Conservation (phyloP, 2,113 vertebrate species). For the Antigone vipio region DNA sequence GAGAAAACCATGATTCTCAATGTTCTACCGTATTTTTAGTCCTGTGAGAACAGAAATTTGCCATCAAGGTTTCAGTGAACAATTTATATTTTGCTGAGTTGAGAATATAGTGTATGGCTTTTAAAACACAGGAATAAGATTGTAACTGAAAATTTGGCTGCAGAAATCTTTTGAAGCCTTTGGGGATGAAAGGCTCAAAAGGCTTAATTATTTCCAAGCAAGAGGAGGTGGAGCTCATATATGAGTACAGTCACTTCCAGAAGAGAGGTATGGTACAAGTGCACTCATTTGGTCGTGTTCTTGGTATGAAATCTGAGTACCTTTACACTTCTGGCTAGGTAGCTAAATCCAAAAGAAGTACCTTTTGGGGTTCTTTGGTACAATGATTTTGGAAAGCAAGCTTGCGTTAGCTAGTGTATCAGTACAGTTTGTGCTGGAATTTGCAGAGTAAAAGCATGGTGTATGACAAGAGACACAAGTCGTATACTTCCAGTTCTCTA, state of each 20-base stretch:
- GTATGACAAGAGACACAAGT: neutral
- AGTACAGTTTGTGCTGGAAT: neutral
- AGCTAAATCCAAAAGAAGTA: neutral
- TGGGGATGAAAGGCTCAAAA: neutral
- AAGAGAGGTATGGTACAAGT: neutral
- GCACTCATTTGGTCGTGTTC: neutral
- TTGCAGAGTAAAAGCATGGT: neutral
- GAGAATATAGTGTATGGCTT: neutral
- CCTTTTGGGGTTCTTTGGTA: neutral
- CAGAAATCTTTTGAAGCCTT: neutral
- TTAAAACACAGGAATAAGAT: neutral
- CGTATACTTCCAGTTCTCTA: neutral
- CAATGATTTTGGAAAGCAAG: neutral
- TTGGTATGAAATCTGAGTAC: neutral
- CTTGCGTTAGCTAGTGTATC: neutral
- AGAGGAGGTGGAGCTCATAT: neutral
- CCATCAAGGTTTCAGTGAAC: neutral
- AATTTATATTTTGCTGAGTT: neutral
- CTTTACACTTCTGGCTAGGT: neutral
- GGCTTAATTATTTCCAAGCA: neutral
- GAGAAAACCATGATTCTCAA: rapidly evolving
- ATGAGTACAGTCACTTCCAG: neutral
- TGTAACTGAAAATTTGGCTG: neutral
- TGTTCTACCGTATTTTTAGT: neutral
- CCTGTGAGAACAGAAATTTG: neutral